Evolutionary conservation across 2,888 invertebrate species (phyloP), one percentile per base, ranked within the genome.

Genomic region (Pyrrhia umbra): DNA sequence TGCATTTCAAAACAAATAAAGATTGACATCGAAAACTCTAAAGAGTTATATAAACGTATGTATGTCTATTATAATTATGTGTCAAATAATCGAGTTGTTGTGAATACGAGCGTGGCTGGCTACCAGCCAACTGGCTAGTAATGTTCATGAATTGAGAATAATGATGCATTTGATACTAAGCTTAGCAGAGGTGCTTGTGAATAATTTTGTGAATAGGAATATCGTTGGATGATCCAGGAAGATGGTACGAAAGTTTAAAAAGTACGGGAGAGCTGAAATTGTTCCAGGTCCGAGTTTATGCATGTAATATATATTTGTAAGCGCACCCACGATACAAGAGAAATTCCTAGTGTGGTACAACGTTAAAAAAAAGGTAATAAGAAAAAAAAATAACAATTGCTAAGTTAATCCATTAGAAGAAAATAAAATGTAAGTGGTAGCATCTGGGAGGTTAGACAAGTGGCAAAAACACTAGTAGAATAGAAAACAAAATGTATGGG

Each of bases 71-170:
- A 13, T 40, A 49, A 54, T 50, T 5, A 60, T 57, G 56, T 59
- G 51, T 45, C 15, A 45, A 25, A 57, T 75, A 66, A 61, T 61
- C 20, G n/a, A 49, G 45, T 63, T 40, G 27, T 46, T 65, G 59
- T 60, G 65, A 78, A 60, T 55, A 65, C 68, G 43, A 51, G 34
- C 49, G 51, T 13, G 0, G 8, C 18, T 76, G 76, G 76, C 75
- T 13, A 6, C 0, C 1, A 51, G 76, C 76, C 79, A 76, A 42
- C 18, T 34, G 8, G n/a, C 47, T 49, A 23, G 49, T 49, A 45
- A 21, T 25, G 40, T 42, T 42, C 55, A 18, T 37, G 47, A 60
- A 65, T 70, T 52, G 30, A 46, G 51, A 63, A 56, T 58, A 58
- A 74, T 60, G 20, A 55, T 57, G 30, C 56, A 58, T 25, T 52